These are phyloP conservation scores for Parnassius mnemosyne DNA, from an alignment of 2,888 invertebrate genomes.

Conservation along the genomic window DNA sequence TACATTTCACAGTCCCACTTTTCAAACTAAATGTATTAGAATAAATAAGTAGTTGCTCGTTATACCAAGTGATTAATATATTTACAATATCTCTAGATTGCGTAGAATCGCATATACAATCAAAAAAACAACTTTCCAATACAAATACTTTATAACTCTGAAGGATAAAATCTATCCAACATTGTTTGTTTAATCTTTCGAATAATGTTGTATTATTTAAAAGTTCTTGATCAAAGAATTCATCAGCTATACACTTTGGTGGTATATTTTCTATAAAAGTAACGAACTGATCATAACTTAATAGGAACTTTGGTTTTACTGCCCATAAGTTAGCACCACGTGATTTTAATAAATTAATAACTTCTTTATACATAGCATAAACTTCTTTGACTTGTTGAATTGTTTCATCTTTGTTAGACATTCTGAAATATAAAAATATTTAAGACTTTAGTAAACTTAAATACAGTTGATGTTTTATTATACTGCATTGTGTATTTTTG, in stretches of 20 bases:
- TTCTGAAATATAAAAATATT: constrained; percentile 39
- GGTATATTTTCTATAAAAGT: constrained; percentile 54
- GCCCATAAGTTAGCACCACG: constrained; percentile 61
- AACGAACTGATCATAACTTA: constrained; percentile 65
- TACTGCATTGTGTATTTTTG: too few relatives aligned
- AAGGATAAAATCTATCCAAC: constrained; percentile 82
- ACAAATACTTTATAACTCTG: constrained; percentile 82
- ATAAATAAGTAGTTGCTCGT: constrained; percentile 52
- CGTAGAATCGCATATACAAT: constrained; percentile 61
- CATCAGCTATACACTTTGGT: constrained; percentile 58
- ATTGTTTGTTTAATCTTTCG: constrained; percentile 65
- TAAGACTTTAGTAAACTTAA: background rate
- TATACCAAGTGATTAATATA: constrained; percentile 63
- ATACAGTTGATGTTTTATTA: too few relatives aligned
- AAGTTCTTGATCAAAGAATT: constrained; percentile 50
- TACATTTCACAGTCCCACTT: constrained; percentile 46
- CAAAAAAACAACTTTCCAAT: constrained; percentile 71
- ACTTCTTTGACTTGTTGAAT: constrained; percentile 62
- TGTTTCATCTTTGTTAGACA: constrained; percentile 50
- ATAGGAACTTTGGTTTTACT: constrained; percentile 59
- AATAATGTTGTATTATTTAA: constrained; percentile 48
- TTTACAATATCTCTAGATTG: constrained; percentile 54
- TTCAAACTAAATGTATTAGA: constrained; percentile 46
- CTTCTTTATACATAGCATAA: constrained; percentile 63
- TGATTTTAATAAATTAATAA: constrained; percentile 54